Base-by-base conservation (phyloP, 2,888 invertebrate genomes). In the Aquatica leii region DNA sequence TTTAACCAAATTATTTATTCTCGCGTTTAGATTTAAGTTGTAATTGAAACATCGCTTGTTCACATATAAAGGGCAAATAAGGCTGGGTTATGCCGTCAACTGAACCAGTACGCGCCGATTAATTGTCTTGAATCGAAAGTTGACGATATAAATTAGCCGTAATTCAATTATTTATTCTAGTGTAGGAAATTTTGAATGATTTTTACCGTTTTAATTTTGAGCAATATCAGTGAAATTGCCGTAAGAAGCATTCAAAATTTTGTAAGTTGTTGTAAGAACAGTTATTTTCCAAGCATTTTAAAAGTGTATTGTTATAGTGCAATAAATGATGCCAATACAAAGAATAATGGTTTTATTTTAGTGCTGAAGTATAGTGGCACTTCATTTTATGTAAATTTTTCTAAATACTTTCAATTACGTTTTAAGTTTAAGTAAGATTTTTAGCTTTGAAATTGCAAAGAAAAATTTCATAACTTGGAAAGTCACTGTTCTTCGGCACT, bases 401-500 rank as follows among this genome's bases (percentile, higher is more conserved):
- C 78, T 77, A 62, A 35, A 20, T 46, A 15, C 11, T 48, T n/a
- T 56, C 12, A 31, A 17, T 46, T 34, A 43, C 43, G 48, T 18
- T n/a, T 53, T 43, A 17, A 24, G 18, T 31, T 34, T 41, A 52
- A 18, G 17, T 40, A 17, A 6, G 21, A 37, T 18, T 43, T 11
- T 58, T 58, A 17, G 17, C 9, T 34, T 43, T 12, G 21, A 5
- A 41, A 35, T 40, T 31, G 3, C 34, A 69, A 74, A 77, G 76
- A 80, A 81, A 80, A 80, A 80, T 80, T 79, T 80, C 80, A 78
- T 80, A 80, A 83, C 85, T 85, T 85, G 85, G 85, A 85, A 81
- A 88, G 90, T 90, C 90, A 90, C 90, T 90, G 90, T 90, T 90
- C 90, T 90, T 90, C 90, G 90, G 90, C 90, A 90, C 90, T 80